Base-by-base conservation (phyloP, 2,888 invertebrate species). In the Ornithoptera priamus region DNA sequence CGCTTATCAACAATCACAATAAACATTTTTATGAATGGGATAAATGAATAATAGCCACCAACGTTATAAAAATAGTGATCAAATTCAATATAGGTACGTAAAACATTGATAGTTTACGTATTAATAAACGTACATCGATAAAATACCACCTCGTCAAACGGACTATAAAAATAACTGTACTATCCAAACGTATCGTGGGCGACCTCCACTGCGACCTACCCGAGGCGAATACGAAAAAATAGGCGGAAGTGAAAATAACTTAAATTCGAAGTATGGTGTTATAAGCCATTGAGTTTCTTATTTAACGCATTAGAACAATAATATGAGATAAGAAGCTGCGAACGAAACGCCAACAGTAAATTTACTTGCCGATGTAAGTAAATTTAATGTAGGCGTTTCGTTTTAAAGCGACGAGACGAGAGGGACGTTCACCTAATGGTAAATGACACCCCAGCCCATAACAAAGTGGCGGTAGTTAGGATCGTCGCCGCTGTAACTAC, bases 141-240 rank as follows among this genome's bases (percentile, higher is more conserved):
- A 68, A 68, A 60, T 22, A 22, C 22, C 63, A 64, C 50, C 36
- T 68, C 59, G 63, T 64, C 63, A 64, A 68, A 68, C 20, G 20
- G 63, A 59, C 59, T 53, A 68, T 59, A 50, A 63, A 63, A 57
- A 46, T 68, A 62, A 68, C 63, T 63, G 63, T 36, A 68, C 63
- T 58, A 36, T 68, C 58, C 36, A 36, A 64, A 17, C 50, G 68
- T 63, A 58, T 30, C 42, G 62, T 58, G 67, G 67, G 24, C 57
- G 58, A n/a, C 50, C 61, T 30, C 62, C n/a, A 10, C 22, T 36
- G 22, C 22, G 30, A 17, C 18, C 10, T 59, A 50, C 62, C 62
- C 22, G 58, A 18, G 46, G 12, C 10, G 18, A 58, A n/a, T 36
- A 53, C 59, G 62, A 68, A 63, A 68, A 67, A 22, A 57, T 42